phyloP scores from a whole-genome alignment of 2,113 vertebrate genomes.

The Bombycilla garrulus region DNA sequence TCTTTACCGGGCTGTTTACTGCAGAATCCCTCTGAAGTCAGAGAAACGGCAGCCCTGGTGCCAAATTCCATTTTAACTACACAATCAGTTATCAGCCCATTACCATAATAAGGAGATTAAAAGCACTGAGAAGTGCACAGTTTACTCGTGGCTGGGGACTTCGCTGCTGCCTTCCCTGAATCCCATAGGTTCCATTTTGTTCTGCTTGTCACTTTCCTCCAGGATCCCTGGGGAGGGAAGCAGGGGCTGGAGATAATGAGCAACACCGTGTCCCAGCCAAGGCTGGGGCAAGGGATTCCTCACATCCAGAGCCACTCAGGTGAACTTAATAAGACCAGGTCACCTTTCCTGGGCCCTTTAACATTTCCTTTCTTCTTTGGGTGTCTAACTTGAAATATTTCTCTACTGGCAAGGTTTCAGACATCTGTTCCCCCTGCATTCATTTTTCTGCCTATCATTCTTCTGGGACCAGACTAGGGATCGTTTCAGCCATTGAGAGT shows the following conservation, averaged over 20 bases:
- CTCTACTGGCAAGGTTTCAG: background rate
- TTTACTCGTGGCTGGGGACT: slow-evolving; percentile 10
- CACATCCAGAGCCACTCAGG: background rate
- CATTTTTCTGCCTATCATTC: background rate
- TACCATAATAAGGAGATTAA: slow-evolving; percentile 63
- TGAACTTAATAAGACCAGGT: background rate
- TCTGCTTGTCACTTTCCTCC: background rate
- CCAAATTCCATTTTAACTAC: slow-evolving; percentile 62
- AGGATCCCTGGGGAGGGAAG: background rate
- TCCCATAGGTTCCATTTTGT: background rate
- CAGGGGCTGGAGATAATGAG: background rate
- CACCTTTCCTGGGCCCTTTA: background rate
- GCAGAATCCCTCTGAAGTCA: slow-evolving; percentile 50
- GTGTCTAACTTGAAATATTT: background rate
- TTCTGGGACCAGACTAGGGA: background rate
- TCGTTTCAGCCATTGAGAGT: background rate
- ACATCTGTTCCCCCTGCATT: background rate
- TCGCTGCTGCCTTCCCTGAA: background rate
- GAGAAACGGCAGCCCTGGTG: slow-evolving; percentile 36
- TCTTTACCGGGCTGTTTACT: slow-evolving; percentile 55
- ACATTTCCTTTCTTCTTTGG: background rate
- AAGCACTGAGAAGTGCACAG: background rate
- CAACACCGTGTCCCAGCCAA: background rate
- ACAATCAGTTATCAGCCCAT: slow-evolving; percentile 55
- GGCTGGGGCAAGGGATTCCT: background rate